These are phyloP conservation scores for Oxygymnocypris stewartii DNA, from an alignment of 2,113 vertebrate genomes.

Conservation along the genomic window DNA sequence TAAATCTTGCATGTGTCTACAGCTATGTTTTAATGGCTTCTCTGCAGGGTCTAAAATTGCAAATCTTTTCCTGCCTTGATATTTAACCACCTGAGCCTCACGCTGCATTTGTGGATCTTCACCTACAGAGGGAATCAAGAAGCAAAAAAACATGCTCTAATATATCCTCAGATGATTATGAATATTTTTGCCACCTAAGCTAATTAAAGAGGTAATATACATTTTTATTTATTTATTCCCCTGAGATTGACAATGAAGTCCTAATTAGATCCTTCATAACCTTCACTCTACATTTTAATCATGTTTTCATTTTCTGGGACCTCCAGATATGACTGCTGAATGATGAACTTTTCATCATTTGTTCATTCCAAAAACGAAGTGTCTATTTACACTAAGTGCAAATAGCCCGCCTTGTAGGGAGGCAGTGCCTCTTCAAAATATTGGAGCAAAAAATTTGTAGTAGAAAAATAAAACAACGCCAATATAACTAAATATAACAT, in stretches of 20 bases:
- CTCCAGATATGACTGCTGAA: background rate
- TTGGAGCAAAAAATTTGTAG: too few relatives aligned
- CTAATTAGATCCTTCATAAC: background rate
- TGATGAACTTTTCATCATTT: background rate
- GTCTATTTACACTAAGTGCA: too few relatives aligned
- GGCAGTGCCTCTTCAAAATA: too few relatives aligned
- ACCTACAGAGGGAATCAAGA: background rate
- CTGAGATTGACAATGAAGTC: background rate
- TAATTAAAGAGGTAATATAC: background rate
- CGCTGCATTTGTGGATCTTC: slow-evolving; percentile 35
- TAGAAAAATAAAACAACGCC: too few relatives aligned
- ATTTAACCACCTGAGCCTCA: slow-evolving; percentile 65
- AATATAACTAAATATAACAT: too few relatives aligned
- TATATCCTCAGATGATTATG: background rate
- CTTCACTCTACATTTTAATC: background rate
- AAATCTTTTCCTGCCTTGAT: slow-evolving; percentile 6
- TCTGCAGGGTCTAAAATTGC: background rate
- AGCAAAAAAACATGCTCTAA: background rate
- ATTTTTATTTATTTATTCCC: background rate
- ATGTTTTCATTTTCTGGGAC: background rate
- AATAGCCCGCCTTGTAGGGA: too few relatives aligned
- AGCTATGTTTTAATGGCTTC: background rate
- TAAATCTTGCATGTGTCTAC: background rate
- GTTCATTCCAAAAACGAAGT: background rate
- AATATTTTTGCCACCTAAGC: background rate